These are phyloP conservation scores for Orchesella flavescens DNA, from an alignment of 2,888 invertebrate species.

Conservation along the genomic window DNA sequence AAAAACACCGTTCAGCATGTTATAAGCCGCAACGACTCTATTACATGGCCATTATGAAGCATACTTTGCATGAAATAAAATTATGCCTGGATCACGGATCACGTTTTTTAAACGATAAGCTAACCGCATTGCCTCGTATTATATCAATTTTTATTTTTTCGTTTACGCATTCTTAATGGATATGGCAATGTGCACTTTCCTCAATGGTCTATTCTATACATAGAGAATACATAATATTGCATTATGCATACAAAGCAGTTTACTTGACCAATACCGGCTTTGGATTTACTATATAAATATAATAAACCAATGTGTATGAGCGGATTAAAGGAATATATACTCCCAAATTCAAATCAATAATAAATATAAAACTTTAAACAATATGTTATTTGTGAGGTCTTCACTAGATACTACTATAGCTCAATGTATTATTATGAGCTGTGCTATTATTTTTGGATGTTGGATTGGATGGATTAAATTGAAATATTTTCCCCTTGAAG, in stretches of 20 bases:
- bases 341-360: no score
- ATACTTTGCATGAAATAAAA: slow-evolving; percentile 12
- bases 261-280: no score
- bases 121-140: background rate
- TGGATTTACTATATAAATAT: no score
- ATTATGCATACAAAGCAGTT: no score
- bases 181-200: background rate
- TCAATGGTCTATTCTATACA: background rate
- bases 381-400: slow-evolving; percentile 5
- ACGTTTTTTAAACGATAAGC: slow-evolving; percentile 21
- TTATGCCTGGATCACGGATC: slow-evolving; percentile 31
- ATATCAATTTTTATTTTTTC: background rate
- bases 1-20: background rate
- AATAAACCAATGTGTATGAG: no score
- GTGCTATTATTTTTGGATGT: no score
- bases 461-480: background rate
- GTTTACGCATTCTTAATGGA: background rate
- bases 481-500: slow-evolving; percentile 8
- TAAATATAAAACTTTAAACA: no score
- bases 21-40: slow-evolving; percentile 22
- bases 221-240: no score
- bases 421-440: background rate
- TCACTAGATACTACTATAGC: background rate
- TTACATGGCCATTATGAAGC: slow-evolving; percentile 1
- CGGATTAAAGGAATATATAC: no score